Evolutionary conservation across 1,140 invertebrate genomes (phyloP).

Genomic region (Ylistrum balloti): DNA sequence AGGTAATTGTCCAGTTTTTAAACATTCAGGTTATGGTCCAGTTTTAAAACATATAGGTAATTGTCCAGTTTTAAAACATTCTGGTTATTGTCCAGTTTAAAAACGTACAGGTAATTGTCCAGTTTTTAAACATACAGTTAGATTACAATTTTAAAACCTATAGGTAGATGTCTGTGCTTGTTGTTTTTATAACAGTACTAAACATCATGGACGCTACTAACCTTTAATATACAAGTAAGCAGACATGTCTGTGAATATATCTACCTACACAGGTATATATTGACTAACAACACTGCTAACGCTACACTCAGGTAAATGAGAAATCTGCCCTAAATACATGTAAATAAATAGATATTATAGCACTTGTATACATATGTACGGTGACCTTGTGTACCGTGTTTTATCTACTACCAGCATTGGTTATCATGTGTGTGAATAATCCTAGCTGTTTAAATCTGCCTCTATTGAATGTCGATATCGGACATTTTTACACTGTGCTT

Average conservation of each 20-base stretch:
- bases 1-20: neutral
- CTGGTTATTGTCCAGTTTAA: neutral
- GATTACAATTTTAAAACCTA: neutral
- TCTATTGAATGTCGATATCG: conserved; percentile 12
- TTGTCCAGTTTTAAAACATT: neutral
- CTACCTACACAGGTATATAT: neutral
- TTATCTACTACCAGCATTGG: neutral
- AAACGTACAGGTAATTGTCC: neutral
- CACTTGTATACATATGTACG: neutral
- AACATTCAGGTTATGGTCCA: too few species aligned
- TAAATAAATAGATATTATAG: conserved; percentile 16
- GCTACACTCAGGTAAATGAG: conserved; percentile 8
- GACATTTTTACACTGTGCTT: neutral
- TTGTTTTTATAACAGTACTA: neutral
- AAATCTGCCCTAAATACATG: neutral
- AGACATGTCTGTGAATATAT: conserved; percentile 29
- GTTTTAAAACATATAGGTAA: too few species aligned
- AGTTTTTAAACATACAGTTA: neutral
- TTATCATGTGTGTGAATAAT: conserved; percentile 33
- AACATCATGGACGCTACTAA: neutral
- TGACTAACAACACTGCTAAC: conserved; percentile 6
- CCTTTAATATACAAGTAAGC: neutral
- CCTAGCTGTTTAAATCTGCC: neutral
- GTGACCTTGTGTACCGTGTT: neutral
- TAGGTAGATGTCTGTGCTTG: neutral